Evolutionary conservation across 2,113 vertebrate genomes (phyloP).

Genomic region (Pseudonaja textilis): DNA sequence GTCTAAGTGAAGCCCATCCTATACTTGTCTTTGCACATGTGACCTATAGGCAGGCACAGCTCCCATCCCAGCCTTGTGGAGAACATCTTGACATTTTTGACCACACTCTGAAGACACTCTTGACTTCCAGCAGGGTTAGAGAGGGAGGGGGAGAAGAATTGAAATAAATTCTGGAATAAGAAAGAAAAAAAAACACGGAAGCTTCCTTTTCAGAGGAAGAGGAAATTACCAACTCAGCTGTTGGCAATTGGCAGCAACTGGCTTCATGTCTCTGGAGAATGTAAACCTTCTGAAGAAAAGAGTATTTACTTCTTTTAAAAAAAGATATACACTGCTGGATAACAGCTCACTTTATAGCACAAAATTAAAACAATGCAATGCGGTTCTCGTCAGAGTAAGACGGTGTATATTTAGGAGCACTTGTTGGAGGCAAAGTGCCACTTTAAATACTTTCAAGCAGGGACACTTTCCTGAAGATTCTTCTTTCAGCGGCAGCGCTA

Average conservation of each 20-base stretch:
- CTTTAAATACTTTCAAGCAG: background rate
- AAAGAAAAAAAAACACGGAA: background rate
- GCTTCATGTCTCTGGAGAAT: background rate
- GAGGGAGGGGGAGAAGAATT: background rate
- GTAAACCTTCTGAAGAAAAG: background rate
- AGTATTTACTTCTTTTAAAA: background rate
- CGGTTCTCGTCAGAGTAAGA: background rate
- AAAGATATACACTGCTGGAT: background rate
- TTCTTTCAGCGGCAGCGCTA: background rate
- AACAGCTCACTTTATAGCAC: background rate
- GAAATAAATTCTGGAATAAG: background rate
- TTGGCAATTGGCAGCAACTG: background rate
- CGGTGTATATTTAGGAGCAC: background rate
- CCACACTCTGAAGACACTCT: background rate
- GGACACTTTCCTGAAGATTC: background rate
- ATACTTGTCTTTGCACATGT: background rate
- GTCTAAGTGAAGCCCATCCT: background rate
- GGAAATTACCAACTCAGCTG: background rate
- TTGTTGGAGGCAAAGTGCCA: background rate
- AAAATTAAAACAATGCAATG: background rate
- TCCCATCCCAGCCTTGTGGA: background rate
- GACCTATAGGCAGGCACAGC: background rate
- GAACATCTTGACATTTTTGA: background rate
- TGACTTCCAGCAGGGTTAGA: background rate
- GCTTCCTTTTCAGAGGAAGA: background rate